phyloP scores from a whole-genome alignment of 2,113 vertebrate genomes.

The Porphyrio hochstetteri region DNA sequence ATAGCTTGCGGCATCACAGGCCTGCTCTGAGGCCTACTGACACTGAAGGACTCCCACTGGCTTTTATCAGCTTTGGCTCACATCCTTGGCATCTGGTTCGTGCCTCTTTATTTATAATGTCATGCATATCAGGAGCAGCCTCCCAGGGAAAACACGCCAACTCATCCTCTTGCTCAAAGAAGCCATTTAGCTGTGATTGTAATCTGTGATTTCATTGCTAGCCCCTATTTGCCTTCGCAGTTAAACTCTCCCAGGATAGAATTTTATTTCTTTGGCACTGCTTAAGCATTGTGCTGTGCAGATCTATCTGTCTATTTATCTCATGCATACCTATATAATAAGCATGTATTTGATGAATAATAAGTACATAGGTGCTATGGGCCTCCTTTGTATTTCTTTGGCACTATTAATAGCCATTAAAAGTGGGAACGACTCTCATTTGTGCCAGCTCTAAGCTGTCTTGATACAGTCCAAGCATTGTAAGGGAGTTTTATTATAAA shows the following conservation, averaged over 20 bases:
- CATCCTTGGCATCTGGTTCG: background rate
- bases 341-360: background rate
- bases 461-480: background rate
- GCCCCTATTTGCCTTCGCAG: background rate
- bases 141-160: conserved; percentile 30
- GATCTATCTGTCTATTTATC: conserved; percentile 28
- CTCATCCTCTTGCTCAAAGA: conserved; percentile 34
- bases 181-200: conserved; percentile 8
- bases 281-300: background rate
- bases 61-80: conserved; percentile 43
- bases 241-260: background rate
- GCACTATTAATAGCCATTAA: conserved; percentile 18
- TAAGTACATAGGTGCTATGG: background rate
- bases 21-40: background rate
- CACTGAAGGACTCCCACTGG: background rate
- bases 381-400: conserved; percentile 28
- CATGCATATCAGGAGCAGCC: conserved; percentile 26
- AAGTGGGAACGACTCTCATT: background rate
- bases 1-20: background rate
- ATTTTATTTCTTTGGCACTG: conserved; percentile 50
- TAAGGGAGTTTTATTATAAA: conserved; percentile 42
- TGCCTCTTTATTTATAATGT: conserved; percentile 11
- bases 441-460: conserved; percentile 20
- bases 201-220: conserved; percentile 36
- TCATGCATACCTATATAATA: conserved; percentile 45